Base-by-base conservation (phyloP, 2,888 invertebrate genomes). In the Tetheella fluctuosa region DNA sequence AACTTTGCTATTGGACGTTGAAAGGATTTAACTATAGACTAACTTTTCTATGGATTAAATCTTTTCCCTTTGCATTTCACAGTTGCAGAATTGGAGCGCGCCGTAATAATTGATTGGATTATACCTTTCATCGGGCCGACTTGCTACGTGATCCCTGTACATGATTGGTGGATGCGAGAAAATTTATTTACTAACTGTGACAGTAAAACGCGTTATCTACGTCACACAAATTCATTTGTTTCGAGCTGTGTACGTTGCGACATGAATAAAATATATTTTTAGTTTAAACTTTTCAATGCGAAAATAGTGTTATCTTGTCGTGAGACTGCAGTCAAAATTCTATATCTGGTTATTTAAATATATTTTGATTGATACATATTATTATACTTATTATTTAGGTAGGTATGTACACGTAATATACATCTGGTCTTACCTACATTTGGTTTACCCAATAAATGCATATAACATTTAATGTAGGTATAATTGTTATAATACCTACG, bases 31-130 rank as follows among this genome's bases (percentile, higher is more conserved):
- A 58, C 20, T 54, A 23, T 39, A 34, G 13, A 25, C 39, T 42
- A 60, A 63, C 61, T 69, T 76, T 76, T 71, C 64, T 64, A 64
- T 60, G 71, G 68, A 80, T 84, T 79, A 81, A 85, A 84, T 81
- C 79, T 80, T 84, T 79, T 80, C 73, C 77, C 74, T 82, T 85
- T 86, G 80, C 84, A 86, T 84, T 84, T 78, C 67, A 65, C 78
- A 80, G 48, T 42, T 48, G 73, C 80, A 73, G 76, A 87, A 88
- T 85, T 85, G 86, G 82, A 79, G 73, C 86, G 83, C 86, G 73
- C 73, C 79, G 84, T 83, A 84, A 90, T 90, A 91, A 91, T 91
- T 90, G 89, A 91, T 91, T 85, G 88, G 86, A 89, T 91, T 90
- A 90, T 87, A 84, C 86, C 86, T 86, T 87, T 84, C 85, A 87